Conservation (phyloP, 2,113 vertebrate species). For the Nothocercus julius region DNA sequence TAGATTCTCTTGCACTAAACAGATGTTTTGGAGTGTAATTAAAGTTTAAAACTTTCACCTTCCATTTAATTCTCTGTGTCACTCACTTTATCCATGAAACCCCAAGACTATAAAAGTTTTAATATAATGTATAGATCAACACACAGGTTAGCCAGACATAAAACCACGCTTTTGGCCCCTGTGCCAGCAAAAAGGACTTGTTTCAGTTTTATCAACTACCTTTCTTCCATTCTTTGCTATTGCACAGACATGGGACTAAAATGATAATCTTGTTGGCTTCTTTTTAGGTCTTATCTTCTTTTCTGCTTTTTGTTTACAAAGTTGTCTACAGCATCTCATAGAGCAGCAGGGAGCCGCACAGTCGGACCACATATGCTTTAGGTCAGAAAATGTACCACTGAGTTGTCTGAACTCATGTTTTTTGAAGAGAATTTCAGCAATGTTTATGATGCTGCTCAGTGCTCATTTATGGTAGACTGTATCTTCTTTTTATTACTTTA, state of each 20-base stretch:
- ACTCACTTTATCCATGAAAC: background rate
- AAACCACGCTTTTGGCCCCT: background rate
- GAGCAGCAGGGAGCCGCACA: background rate
- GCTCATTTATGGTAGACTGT: background rate
- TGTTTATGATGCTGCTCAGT: background rate
- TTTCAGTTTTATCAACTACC: background rate
- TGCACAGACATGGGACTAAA: background rate
- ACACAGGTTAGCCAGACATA: background rate
- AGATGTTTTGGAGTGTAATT: constrained; percentile 26
- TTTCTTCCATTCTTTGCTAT: background rate
- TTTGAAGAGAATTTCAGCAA: background rate
- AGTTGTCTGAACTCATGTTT: background rate
- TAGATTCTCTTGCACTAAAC: background rate
- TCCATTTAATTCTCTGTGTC: constrained; percentile 2
- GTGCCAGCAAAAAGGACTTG: background rate
- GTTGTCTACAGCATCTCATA: background rate
- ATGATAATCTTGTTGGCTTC: background rate
- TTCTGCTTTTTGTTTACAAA: background rate
- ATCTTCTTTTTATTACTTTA: background rate
- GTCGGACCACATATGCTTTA: background rate
- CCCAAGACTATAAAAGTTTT: background rate
- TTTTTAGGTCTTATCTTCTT: background rate
- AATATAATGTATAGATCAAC: background rate
- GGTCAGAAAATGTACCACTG: background rate
- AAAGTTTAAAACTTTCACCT: constrained; percentile 15